Evolutionary conservation across 2,888 invertebrate species (phyloP).

Genomic region (Drosophila cracens): DNA sequence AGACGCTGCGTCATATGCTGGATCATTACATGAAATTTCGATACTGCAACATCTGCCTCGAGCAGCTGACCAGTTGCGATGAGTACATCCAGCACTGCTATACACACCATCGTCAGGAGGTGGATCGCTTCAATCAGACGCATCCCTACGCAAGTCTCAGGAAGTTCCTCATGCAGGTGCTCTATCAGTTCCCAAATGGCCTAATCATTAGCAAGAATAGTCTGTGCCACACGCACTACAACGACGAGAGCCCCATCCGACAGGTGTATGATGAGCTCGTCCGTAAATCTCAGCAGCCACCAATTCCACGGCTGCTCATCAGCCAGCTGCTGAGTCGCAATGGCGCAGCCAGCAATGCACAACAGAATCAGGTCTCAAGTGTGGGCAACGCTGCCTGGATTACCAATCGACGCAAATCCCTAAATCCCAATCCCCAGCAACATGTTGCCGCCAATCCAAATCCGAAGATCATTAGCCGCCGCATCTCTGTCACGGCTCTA

Average conservation of each 20-base stretch:
- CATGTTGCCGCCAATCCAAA: neutral
- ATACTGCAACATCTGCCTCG: conserved; percentile 67
- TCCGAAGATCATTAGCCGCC: neutral
- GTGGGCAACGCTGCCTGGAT: neutral
- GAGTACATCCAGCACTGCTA: conserved; percentile 81
- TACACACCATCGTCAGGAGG: conserved; percentile 54
- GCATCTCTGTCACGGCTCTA: neutral
- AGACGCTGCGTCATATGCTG: conserved; percentile 84
- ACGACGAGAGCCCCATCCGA: conserved; percentile 49
- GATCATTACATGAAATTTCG: conserved; percentile 76
- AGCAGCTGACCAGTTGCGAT: conserved; percentile 53
- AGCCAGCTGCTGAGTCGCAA: neutral
- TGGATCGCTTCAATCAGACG: conserved; percentile 57
- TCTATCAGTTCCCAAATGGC: conserved; percentile 81
- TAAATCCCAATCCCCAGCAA: conserved; percentile 12
- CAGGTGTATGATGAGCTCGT: conserved; percentile 70
- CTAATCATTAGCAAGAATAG: conserved; percentile 76
- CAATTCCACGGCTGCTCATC: conserved; percentile 75
- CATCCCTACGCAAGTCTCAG: conserved; percentile 59
- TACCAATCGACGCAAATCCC: conserved; percentile 39
- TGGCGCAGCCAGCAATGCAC: neutral
- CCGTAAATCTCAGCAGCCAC: conserved; percentile 68
- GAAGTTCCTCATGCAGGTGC: conserved; percentile 67
- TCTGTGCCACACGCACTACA: conserved; percentile 62
- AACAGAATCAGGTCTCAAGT: neutral